Percentiles rank a stretch among this genome's conserved stretches.
Conservation (phyloP, 2,888 invertebrate genomes). For the Macaria liturata region DNA sequence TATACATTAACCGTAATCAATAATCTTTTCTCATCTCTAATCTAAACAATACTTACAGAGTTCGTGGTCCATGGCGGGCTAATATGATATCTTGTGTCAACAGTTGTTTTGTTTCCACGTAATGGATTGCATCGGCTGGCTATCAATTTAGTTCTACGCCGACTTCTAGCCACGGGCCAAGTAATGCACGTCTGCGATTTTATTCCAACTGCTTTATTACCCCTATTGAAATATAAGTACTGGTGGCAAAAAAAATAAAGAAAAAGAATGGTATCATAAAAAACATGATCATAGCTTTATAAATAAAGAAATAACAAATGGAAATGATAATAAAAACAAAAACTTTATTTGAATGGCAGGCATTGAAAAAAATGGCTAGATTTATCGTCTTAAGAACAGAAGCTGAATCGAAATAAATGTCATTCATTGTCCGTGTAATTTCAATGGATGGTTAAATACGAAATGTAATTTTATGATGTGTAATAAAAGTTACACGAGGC, state of each 20-base stretch:
- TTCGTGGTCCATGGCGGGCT: conserved; percentile 23
- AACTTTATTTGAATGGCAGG: too few species aligned
- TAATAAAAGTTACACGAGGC: conserved; percentile 3
- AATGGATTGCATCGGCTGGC: conserved; percentile 55
- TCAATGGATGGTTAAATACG: conserved; percentile 8
- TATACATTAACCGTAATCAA: too few species aligned
- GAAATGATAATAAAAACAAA: too few species aligned
- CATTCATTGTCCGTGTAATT: conserved; percentile 1
- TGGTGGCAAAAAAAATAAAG: conserved; percentile 48
- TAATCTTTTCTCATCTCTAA: conserved; percentile 8
- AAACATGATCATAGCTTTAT: too few species aligned
- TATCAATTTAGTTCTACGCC: conserved; percentile 64
- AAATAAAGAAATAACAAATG: background rate
- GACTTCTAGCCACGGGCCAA: conserved; percentile 17
- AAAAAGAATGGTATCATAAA: background rate
- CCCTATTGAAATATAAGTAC: conserved; percentile 55
- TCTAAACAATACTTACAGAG: conserved; percentile 10
- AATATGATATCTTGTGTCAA: conserved; percentile 50
- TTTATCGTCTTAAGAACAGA: background rate
- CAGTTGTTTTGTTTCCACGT: conserved; percentile 60
- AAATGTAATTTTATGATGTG: background rate
- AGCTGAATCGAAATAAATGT: background rate
- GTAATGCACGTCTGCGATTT: conserved; percentile 55
- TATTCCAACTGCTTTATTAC: conserved; percentile 71
- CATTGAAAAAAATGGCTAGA: background rate